Base-by-base conservation (phyloP, 2,888 invertebrate genomes). In the Sipha maydis region DNA sequence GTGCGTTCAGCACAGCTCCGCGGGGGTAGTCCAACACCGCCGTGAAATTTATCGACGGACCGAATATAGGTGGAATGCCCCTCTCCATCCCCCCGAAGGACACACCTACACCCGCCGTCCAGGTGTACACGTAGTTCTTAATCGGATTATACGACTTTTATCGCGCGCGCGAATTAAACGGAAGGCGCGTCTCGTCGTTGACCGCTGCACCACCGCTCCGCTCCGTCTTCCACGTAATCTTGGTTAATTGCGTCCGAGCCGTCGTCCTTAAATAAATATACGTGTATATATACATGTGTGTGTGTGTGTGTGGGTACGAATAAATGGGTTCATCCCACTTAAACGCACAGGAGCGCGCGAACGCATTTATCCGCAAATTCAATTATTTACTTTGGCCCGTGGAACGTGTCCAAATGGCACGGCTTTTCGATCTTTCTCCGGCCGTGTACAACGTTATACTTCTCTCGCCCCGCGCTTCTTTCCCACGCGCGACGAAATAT, bases 71-170 rank as follows among this genome's bases (percentile, higher is more conserved):
- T 28, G 78, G 41, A 56, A 48, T n/a, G n/a, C n/a, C n/a, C n/a
- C n/a, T n/a, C n/a, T 48, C 78, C 34, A 1, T 41, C 54, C n/a
- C 78, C 28, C 4, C 67, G 67, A 28, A 34, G 67, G 67, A 71
- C 31, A 71, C 71, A 71, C 71, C 28, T 28, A 71, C 31, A 31
- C 28, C 17, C 38, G 85, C 86, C 48, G 34, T 34, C 4, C 34
- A 34, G 34, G 34, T 34, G 34, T 4, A 4, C 4, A 34, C 34
- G 41, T 28, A 85, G 78, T 88, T 89, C 21, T 19, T 90, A 89
- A 89, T 90, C 89, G 90, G 85, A 89, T 89, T 90, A 89, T 83
- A 80, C 56, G 85, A 88, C 84, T 89, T 89, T 89, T 83, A 89
- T 85, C 89, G 78, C 56, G 21, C 3, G 56, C 14, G 73, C 88